Evolutionary conservation across 2,797 vertebrate genomes (phyloP), one percentile per base, ranked within the genome.

Genomic region (Eleutherodactylus coqui): DNA sequence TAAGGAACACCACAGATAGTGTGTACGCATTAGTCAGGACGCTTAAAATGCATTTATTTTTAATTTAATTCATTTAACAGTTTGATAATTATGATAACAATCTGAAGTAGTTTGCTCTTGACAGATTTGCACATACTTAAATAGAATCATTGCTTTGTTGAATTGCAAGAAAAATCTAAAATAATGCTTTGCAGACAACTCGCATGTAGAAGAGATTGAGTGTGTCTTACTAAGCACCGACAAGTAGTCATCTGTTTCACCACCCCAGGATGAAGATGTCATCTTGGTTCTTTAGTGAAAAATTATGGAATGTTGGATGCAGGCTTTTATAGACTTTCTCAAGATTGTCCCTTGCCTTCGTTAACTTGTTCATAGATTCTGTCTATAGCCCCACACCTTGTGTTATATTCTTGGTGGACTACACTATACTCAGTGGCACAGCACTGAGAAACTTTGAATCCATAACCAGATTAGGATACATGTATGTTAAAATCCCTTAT

Each of bases 321-420:
- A 29, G 45, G 45, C 29, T 55, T 69, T 34, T 13, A n/a, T 32
- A 72, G 27, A 58, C 9, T 43, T 79, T 79, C 49, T 49, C 84
- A 85, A 41, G 32, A 79, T 79, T 55, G 51, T 53, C 27, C 43
- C 36, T 53, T 49, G 47, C 41, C 32, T 43, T 36, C 17, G 24
- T 47, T 75, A 24, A 64, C 27, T 27, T 47, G 9, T 67, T 69
- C 62, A 47, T 7, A 58, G 36, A 79, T 45, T 72, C 45, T 79
- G 36, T 58, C 47, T 72, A 85, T 55, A 70, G 32, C 7, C 55
- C 79, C n/a, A 45, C 84, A 85, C 76, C 32, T 78, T 78, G 34
- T 49, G 27, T 47, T 32, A 13, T 32, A 13, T 17, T 29, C 11
- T 49, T 81, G 62, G 78, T 80, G 79, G 60, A 69, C 60, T 51